A percentile compares a stretch with the other conserved stretches of the same genome.
Evolutionary conservation across 2,797 vertebrate species (phyloP).

Genomic region (Dicrostonyx torquatus): DNA sequence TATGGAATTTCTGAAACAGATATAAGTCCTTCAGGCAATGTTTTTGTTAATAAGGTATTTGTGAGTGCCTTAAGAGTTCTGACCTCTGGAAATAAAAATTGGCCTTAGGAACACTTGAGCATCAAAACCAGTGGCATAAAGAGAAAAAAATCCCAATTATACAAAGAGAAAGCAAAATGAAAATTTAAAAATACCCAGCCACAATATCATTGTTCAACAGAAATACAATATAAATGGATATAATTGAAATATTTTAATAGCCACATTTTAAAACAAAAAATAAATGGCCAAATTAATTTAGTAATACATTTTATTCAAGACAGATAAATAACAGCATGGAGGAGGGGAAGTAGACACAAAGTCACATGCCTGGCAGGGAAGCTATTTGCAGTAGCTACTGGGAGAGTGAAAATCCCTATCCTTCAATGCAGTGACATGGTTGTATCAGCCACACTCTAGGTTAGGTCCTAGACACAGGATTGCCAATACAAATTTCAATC

Average conservation of each 20-base stretch:
- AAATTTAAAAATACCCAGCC: background rate
- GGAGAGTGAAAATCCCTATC: background rate
- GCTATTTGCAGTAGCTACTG: background rate
- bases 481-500: background rate
- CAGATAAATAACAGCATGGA: background rate
- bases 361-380: background rate
- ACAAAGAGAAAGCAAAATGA: background rate
- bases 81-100: slow-evolving; percentile 44
- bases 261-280: slow-evolving; percentile 10
- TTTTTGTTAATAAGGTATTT: slow-evolving; percentile 1
- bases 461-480: background rate
- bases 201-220: background rate
- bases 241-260: slow-evolving; percentile 37
- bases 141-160: background rate
- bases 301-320: background rate
- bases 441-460: background rate
- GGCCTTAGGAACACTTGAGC: background rate
- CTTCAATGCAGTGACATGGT: background rate
- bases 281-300: slow-evolving; percentile 26
- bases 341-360: background rate
- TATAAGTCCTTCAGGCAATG: background rate
- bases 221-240: slow-evolving; percentile 32
- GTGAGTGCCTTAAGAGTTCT: background rate
- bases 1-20: slow-evolving; percentile 6
- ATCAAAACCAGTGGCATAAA: background rate